Evolutionary conservation across 2,113 vertebrate genomes (phyloP).

Genomic region (Callorhinus ursinus): DNA sequence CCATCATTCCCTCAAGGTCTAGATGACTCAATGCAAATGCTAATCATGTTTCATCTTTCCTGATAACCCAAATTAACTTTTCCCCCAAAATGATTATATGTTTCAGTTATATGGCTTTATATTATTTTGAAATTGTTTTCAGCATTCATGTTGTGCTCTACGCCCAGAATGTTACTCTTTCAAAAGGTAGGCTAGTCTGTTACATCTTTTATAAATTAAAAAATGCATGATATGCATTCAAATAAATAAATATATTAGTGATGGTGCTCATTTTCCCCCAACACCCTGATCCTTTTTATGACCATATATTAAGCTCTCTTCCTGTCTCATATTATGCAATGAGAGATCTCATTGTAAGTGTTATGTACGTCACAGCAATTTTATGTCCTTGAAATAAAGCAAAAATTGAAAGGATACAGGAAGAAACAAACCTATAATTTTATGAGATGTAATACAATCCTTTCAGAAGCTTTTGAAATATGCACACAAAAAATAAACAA

Average conservation of each 20-base stretch:
- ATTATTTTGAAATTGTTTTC: background rate
- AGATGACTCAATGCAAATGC: background rate
- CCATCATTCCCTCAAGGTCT: background rate
- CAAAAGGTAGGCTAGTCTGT: background rate
- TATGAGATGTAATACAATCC: background rate
- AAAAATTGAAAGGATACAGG: background rate
- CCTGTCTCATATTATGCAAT: background rate
- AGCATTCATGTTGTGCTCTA: background rate
- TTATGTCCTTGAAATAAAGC: background rate
- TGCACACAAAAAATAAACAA: background rate
- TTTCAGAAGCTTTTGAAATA: background rate
- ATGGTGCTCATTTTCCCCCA: background rate
- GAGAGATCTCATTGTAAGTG: background rate
- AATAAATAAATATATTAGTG: background rate
- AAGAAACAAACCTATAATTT: background rate
- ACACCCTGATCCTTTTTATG: background rate
- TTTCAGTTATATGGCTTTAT: background rate
- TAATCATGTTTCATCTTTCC: background rate
- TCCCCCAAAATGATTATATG: background rate
- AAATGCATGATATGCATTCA: background rate
- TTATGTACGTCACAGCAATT: background rate
- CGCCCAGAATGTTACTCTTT: background rate
- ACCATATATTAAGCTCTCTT: background rate
- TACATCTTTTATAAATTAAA: background rate
- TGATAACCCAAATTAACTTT: background rate